Base-by-base conservation (phyloP, 2,888 invertebrate species). In the Melanophora roralis region DNA sequence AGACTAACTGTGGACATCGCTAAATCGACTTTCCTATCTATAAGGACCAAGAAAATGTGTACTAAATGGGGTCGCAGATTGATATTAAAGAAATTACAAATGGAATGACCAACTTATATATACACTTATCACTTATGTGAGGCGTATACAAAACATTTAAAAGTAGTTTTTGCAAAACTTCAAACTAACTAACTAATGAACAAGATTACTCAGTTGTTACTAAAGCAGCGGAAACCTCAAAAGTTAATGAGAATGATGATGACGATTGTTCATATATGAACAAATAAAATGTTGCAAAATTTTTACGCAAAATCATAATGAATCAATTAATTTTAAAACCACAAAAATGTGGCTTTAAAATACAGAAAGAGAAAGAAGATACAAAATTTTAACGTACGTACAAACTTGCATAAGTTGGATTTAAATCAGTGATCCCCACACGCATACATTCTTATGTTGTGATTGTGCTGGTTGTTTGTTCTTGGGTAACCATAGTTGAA, bases 241-340 rank as follows among this genome's bases (percentile, higher is more conserved):
- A 45, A 40, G 49, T 16, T 45, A 36, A 47, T 68, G 14, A 8
- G 45, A n/a, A 60, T 19, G 8, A 47, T 43, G 21, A 65, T 40
- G 1, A 40, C n/a, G 38, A 38, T 38, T 12, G n/a, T 4, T 12
- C 12, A n/a, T 5, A n/a, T 40, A 65, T 16, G 36, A 38, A 40
- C n/a, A 65, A 21, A 68, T 49, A n/a, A 78, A 73, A 68, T 73
- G 55, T 73, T 78, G 71, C 67, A 78, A 78, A 47, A 72, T 67
- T 73, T 72, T 64, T 69, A 67, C 68, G 57, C n/a, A 47, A 69
- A 67, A 45, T 73, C 69, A 65, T 68, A 80, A 76, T 80, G 57
- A 68, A 79, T 65, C 57, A 72, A 80, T 80, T 76, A 76, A 68
- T 32, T 73, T 51, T 19, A 43, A 80, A 76, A 69, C 76, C 80